These are phyloP conservation scores for Syngnathoides biaculeatus DNA, from an alignment of 2,113 vertebrate genomes.

Conservation along the genomic window DNA sequence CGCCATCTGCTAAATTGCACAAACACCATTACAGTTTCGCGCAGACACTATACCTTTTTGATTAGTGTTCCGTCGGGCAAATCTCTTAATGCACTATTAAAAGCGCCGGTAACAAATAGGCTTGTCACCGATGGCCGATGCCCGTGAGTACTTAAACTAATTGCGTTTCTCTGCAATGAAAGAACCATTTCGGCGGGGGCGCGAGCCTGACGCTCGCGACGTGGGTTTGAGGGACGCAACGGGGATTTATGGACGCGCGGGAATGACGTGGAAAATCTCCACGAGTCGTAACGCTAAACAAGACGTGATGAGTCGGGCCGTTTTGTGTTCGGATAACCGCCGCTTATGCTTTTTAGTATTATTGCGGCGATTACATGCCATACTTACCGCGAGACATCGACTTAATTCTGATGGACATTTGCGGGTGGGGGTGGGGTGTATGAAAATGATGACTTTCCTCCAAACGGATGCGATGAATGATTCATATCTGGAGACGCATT, in stretches of 20 bases:
- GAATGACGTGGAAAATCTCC: neutral
- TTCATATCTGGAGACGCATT: neutral
- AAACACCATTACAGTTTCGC: neutral
- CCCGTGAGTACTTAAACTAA: conserved; percentile 12
- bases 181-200: conserved; percentile 4
- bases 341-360: neutral
- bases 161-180: conserved; percentile 14
- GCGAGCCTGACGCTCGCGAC: neutral
- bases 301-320: neutral
- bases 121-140: conserved; percentile 9
- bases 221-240: no score
- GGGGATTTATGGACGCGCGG: neutral
- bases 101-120: conserved; percentile 4
- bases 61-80: conserved; percentile 7
- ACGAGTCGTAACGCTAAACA: neutral
- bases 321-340: neutral
- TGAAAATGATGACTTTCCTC: neutral
- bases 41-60: conserved; percentile 4
- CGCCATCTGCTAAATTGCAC: neutral
- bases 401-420: neutral
- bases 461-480: conserved; percentile 1
- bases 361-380: neutral
- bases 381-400: neutral
- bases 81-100: conserved; percentile 14
- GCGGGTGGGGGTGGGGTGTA: no score